These are phyloP conservation scores for Drosophila virilis DNA, from an alignment of 1,140 invertebrate species.

Conservation along the genomic window DNA sequence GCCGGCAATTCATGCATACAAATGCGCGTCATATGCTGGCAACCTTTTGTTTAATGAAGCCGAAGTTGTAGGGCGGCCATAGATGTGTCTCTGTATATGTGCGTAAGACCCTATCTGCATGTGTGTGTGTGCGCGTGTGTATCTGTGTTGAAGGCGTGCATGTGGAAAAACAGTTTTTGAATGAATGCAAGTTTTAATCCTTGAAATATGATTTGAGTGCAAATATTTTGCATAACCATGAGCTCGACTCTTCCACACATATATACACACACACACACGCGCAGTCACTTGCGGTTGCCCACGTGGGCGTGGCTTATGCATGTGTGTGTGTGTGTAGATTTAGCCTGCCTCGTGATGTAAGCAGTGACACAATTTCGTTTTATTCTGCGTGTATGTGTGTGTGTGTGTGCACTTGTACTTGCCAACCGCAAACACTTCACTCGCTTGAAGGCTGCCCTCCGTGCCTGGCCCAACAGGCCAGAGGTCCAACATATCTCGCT, in stretches of 20 bases:
- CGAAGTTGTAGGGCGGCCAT: conserved; percentile 55
- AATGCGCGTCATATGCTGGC: conserved; percentile 51
- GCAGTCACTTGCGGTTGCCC: conserved; percentile 53
- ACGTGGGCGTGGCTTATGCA: conserved; percentile 22
- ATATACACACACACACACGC: neutral
- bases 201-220: conserved; percentile 83
- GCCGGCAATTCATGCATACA: conserved; percentile 43
- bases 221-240: conserved; percentile 82
- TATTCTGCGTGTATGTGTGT: conserved; percentile 34
- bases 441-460: conserved; percentile 67
- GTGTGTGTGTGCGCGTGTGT: conserved; percentile 14
- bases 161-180: conserved; percentile 80
- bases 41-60: conserved; percentile 78
- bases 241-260: conserved; percentile 50
- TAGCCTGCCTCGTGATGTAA: conserved; percentile 50
- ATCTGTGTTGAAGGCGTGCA: conserved; percentile 50
- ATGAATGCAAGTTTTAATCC: conserved; percentile 83
- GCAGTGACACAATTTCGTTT: conserved; percentile 78
- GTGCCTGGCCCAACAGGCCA: conserved; percentile 11
- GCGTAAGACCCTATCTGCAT: neutral
- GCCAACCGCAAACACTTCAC: conserved; percentile 82
- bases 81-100: conserved; percentile 5
- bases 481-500: neutral
- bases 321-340: conserved; percentile 18
- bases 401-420: conserved; percentile 75